A percentile compares a stretch with the other conserved stretches of the same genome.
These are phyloP conservation scores for Petrocephalus sullivani DNA, from an alignment of 2,797 vertebrate genomes.

Conservation along the genomic window DNA sequence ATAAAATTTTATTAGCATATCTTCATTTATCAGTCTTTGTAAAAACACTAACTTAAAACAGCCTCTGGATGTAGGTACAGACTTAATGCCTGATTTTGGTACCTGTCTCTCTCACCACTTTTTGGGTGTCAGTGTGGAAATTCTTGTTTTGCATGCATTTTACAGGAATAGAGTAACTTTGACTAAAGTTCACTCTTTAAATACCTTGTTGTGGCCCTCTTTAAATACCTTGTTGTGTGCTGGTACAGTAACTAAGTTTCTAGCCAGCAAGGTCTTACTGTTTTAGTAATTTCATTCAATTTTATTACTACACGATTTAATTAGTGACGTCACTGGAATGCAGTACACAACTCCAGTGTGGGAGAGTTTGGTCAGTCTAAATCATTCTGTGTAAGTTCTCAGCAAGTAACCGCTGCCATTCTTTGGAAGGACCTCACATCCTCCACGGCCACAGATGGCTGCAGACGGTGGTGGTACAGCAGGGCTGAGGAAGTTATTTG, in stretches of 20 bases:
- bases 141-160: background rate
- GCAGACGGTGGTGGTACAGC: background rate
- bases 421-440: background rate
- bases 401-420: background rate
- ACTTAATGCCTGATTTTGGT: constrained; percentile 6
- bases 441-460: background rate
- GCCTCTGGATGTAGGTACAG: background rate
- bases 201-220: background rate
- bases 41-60: background rate
- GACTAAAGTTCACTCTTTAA: background rate
- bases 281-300: background rate
- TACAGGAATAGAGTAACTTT: background rate
- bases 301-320: background rate
- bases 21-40: background rate
- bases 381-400: background rate
- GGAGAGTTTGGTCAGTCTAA: background rate
- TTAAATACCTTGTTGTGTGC: background rate
- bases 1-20: background rate
- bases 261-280: background rate
- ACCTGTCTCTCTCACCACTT: background rate
- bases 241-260: background rate
- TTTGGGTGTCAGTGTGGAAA: background rate
- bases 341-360: background rate
- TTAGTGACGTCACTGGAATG: background rate
- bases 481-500: background rate